Evolutionary conservation across 2,888 invertebrate species (phyloP), one percentile per base, ranked within the genome.

Genomic region (Galerucella calmariensis): DNA sequence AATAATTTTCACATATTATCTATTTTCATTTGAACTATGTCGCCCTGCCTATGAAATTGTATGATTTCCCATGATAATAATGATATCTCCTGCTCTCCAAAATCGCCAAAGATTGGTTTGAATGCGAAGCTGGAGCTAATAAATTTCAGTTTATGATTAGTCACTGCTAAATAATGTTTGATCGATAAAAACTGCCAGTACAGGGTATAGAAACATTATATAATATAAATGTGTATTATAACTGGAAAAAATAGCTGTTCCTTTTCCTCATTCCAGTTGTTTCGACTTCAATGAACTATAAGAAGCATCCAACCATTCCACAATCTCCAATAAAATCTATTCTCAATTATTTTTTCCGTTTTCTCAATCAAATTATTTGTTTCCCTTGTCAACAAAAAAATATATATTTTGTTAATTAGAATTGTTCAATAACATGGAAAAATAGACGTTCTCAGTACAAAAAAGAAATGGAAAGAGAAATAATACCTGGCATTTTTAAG

Each of bases 391-490:
- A 46, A 24, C 4, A 59, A 69, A 56, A 58, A 35, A 59, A 58
- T 27, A n/a, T 51, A 51, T 51, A 56, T 70, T 70, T 63, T 48
- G 16, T 70, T 70, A n/a, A 70, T 70, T 70, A 53, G 12, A 70
- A 63, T 70, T 63, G 70, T 51, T 63, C 70, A 44, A 16, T 63
- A 63, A 70, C 70, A 62, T n/a, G 70, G 51, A 27, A 70, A 70
- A 48, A 69, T 62, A 70, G 51, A 70, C 69, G 62, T 27, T 20
- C 51, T 12, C 53, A 48, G 48, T 27, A 63, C 35, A 41, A 20
- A 61, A 62, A 20, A 24, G n/a, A 53, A 63, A 70, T 48, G 27
- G 51, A 41, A 53, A 63, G 48, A 24, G 16, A 63, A 70, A 63
- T 53, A 70, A 70, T 63, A 70, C 70, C 41, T 35, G 35, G 35